These are phyloP conservation scores for Ctenoplectra terminalis DNA, from an alignment of 1,140 invertebrate species.

Conservation along the genomic window DNA sequence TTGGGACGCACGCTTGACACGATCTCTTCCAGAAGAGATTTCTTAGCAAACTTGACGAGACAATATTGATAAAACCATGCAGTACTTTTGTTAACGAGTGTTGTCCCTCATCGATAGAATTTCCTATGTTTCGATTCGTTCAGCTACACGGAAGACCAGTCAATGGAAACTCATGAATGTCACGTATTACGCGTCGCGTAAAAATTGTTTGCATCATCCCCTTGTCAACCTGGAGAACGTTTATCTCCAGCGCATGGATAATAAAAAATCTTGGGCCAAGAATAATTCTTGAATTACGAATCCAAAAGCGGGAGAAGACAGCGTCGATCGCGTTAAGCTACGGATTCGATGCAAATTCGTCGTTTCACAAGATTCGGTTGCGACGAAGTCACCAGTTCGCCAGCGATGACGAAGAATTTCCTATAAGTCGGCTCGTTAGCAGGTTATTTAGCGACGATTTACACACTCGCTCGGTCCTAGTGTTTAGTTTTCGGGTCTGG, in stretches of 20 bases:
- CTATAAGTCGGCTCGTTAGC: conserved; percentile 77
- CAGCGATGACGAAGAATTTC: conserved; percentile 57
- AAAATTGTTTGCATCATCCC: background rate
- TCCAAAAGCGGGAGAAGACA: background rate
- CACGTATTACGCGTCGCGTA: background rate
- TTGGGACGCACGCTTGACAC: too few relatives aligned
- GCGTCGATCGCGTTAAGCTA: background rate
- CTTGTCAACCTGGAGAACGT: conserved; percentile 34
- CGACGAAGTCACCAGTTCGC: conserved; percentile 22
- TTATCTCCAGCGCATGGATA: conserved; percentile 26
- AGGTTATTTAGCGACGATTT: conserved; percentile 77
- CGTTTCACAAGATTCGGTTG: background rate
- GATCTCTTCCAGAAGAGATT: background rate
- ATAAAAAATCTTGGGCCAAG: conserved; percentile 11
- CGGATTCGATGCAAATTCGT: conserved; percentile 59
- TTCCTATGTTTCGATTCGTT: background rate
- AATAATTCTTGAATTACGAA: conserved; percentile 13
- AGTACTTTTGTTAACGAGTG: background rate
- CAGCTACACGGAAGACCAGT: background rate
- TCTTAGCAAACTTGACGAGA: too few relatives aligned
- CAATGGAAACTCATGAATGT: background rate
- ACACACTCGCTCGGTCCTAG: conserved; percentile 38
- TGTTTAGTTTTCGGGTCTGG: conserved; percentile 59
- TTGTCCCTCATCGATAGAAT: background rate
- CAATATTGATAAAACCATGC: background rate